A percentile compares a stretch with the other conserved stretches of the same genome.
Evolutionary conservation across 2,888 invertebrate species (phyloP).

Genomic region (Boloria euphrosyne): DNA sequence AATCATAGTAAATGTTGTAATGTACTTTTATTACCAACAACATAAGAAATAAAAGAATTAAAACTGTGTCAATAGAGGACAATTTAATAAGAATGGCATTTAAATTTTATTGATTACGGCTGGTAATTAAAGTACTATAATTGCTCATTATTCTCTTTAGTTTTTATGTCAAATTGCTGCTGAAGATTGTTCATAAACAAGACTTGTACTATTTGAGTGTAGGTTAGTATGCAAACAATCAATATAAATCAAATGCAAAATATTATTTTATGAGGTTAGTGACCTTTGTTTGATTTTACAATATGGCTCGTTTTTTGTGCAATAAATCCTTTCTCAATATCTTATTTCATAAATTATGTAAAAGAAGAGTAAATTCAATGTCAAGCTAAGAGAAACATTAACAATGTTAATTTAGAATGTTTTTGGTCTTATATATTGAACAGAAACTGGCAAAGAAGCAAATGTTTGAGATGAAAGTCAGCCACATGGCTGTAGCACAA

Average conservation of each 20-base stretch:
- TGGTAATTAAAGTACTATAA: constrained; percentile 15
- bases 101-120: constrained; percentile 9
- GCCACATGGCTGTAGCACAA: too few relatives aligned
- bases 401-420: too few relatives aligned
- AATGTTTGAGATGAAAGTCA: too few relatives aligned
- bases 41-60: neutral
- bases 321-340: neutral
- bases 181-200: constrained; percentile 6
- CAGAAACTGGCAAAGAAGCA: too few relatives aligned
- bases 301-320: too few relatives aligned
- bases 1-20: constrained; percentile 4
- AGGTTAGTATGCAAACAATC: neutral
- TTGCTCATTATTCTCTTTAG: constrained; percentile 3
- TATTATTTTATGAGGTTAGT: constrained; percentile 3
- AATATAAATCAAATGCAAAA: neutral
- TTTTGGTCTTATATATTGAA: too few relatives aligned
- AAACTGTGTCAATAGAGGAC: constrained; percentile 15
- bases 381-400: too few relatives aligned
- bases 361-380: too few relatives aligned
- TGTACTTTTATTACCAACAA: constrained; percentile 5
- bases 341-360: too few relatives aligned
- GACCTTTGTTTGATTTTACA: neutral
- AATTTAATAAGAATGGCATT: constrained; percentile 15
- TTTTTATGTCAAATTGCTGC: constrained; percentile 5
- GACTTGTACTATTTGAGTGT: constrained; percentile 1